These are phyloP conservation scores for Nannoperca obscura DNA, from an alignment of 2,797 vertebrate species.

Conservation along the genomic window DNA sequence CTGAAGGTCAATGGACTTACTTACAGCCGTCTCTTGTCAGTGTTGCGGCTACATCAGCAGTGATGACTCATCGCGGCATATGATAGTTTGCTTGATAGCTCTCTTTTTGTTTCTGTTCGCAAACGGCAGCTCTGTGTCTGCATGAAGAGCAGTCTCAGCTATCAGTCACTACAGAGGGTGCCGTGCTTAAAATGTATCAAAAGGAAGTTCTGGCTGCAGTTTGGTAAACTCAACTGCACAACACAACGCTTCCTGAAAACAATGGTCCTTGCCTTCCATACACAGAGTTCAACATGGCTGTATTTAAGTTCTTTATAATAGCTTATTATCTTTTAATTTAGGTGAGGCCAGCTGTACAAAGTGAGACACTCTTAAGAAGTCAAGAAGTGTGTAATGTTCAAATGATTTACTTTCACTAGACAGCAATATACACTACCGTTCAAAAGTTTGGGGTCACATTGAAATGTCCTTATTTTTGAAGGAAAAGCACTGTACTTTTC, in stretches of 20 bases:
- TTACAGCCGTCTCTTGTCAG: slow-evolving; percentile 11
- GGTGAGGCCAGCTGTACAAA: background rate
- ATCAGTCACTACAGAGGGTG: background rate
- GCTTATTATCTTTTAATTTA: background rate
- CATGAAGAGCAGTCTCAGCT: background rate
- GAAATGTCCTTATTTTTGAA: no score
- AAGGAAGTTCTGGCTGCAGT: slow-evolving; percentile 12
- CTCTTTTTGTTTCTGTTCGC: slow-evolving; percentile 36
- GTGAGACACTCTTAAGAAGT: background rate
- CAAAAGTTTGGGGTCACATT: no score
- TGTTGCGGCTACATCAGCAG: slow-evolving; percentile 41
- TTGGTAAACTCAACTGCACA: background rate
- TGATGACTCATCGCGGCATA: slow-evolving; percentile 57
- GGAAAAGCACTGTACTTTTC: no score
- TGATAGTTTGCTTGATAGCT: slow-evolving; percentile 58
- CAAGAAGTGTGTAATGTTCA: background rate
- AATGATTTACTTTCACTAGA: background rate
- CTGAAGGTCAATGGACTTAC: slow-evolving; percentile 59
- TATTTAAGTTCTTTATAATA: background rate
- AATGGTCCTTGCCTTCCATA: background rate
- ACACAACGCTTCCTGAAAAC: slow-evolving; percentile 7
- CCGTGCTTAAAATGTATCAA: slow-evolving; percentile 12
- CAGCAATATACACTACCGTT: background rate
- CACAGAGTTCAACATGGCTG: background rate
- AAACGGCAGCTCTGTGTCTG: slow-evolving; percentile 22